These are phyloP conservation scores for Bufo bufo DNA, from an alignment of 2,113 vertebrate species.

Conservation along the genomic window DNA sequence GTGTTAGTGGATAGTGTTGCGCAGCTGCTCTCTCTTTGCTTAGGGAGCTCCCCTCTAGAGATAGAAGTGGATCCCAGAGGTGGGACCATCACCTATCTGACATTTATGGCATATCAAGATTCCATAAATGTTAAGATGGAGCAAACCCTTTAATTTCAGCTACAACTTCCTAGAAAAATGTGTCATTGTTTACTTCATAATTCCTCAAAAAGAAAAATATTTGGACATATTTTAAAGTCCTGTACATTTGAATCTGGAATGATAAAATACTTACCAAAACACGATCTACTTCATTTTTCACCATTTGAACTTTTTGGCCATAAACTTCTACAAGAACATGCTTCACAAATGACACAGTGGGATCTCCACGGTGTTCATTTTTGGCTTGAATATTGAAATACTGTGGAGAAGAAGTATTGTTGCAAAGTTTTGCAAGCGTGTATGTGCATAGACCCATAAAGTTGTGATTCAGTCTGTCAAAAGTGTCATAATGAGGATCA, in stretches of 20 bases:
- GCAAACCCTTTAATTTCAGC: not conserved
- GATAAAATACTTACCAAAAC: conserved; percentile 71
- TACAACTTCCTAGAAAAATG: not conserved
- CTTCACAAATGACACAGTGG: conserved; percentile 64
- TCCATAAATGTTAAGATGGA: too few relatives aligned
- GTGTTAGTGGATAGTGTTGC: too few relatives aligned
- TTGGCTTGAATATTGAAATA: conserved; percentile 73
- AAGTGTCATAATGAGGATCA: conserved; percentile 71
- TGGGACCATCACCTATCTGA: too few relatives aligned
- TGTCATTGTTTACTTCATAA: not conserved
- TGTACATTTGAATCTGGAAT: not conserved
- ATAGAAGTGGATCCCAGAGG: too few relatives aligned
- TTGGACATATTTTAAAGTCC: not conserved
- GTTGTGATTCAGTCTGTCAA: conserved; percentile 72
- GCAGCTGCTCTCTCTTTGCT: too few relatives aligned
- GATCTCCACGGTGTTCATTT: conserved; percentile 64
- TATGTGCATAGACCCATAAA: conserved; percentile 73
- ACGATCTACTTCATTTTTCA: conserved; percentile 62
- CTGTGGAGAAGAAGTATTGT: conserved; percentile 61
- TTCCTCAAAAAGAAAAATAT: too few relatives aligned
- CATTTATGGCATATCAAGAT: too few relatives aligned
- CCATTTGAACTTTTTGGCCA: conserved; percentile 65
- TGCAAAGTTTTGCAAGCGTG: conserved; percentile 70
- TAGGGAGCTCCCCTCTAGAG: too few relatives aligned
- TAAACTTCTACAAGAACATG: conserved; percentile 66